phyloP scores from a whole-genome alignment of 2,113 vertebrate genomes.

The Microtus montanus region DNA sequence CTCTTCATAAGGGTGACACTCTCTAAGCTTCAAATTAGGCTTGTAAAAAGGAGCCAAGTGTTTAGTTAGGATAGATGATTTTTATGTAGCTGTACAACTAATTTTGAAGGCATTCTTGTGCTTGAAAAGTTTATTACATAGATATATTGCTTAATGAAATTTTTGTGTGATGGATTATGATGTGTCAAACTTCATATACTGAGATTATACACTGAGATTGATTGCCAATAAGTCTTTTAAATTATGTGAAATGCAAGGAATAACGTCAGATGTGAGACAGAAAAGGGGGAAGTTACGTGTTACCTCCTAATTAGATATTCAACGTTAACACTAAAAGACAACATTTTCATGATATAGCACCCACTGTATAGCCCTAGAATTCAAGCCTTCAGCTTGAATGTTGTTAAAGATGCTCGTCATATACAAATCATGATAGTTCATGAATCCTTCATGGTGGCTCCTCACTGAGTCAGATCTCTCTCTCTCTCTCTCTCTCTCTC shows the following conservation, averaged over 20 bases:
- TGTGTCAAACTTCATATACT: not conserved
- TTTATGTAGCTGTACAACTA: not conserved
- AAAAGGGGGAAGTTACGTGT: not conserved
- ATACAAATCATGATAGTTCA: not conserved
- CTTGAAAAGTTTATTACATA: not conserved
- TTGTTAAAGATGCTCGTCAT: no score
- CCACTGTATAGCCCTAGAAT: not conserved
- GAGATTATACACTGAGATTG: not conserved
- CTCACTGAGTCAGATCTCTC: not conserved
- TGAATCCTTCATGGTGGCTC: accelerated
- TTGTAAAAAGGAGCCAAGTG: not conserved
- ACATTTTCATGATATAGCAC: not conserved
- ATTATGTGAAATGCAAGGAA: not conserved
- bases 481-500: not conserved
- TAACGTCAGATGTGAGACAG: not conserved
- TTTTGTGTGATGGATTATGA: not conserved
- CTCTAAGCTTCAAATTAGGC: not conserved
- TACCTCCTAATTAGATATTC: not conserved
- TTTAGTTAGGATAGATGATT: not conserved
- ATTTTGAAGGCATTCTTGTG: not conserved
- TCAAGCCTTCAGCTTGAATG: not conserved
- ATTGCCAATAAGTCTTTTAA: not conserved
- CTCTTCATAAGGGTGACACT: not conserved
- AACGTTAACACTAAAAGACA: not conserved
- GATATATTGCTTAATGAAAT: not conserved